A percentile compares a stretch with the other conserved stretches of the same genome.
Conservation (phyloP, 1,140 invertebrate genomes). For the Lepidurus arcticus region DNA sequence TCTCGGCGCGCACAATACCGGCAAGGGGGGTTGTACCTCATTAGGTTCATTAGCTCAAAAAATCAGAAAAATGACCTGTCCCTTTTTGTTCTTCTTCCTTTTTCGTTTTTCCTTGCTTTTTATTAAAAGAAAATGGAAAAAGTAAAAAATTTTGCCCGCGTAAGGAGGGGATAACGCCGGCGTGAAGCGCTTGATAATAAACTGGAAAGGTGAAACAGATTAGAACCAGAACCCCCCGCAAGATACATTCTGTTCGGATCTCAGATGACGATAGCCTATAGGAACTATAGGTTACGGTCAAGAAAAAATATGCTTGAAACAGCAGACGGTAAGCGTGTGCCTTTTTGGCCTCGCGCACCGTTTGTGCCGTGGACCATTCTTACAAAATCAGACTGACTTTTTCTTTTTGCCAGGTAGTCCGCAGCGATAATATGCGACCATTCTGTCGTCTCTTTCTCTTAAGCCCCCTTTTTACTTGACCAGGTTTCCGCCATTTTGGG, state of each 20-base stretch:
- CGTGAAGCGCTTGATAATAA: slow-evolving; percentile 10
- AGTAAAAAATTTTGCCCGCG: neutral
- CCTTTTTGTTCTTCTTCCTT: neutral
- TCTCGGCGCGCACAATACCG: neutral
- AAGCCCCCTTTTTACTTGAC: neutral
- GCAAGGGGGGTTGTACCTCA: slow-evolving; percentile 5
- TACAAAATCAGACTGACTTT: slow-evolving; percentile 13
- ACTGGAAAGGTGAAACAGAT: slow-evolving; percentile 15
- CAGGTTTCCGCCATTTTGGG: neutral
- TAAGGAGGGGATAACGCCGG: neutral
- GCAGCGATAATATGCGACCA: slow-evolving; percentile 2
- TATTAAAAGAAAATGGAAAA: neutral
- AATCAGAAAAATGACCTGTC: neutral
- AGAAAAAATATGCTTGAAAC: neutral
- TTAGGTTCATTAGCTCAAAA: slow-evolving; percentile 11
- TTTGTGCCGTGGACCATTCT: neutral
- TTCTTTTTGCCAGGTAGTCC: slow-evolving; percentile 9
- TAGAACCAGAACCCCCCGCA: neutral
- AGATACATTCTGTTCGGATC: neutral
- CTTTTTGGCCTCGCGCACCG: neutral
- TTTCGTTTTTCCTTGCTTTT: neutral
- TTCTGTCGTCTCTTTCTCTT: neutral
- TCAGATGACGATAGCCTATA: neutral
- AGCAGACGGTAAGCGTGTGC: slow-evolving; percentile 7
- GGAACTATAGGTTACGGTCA: neutral